Base-by-base conservation (phyloP, 2,888 invertebrate species). In the Frankliniella fusca region DNA sequence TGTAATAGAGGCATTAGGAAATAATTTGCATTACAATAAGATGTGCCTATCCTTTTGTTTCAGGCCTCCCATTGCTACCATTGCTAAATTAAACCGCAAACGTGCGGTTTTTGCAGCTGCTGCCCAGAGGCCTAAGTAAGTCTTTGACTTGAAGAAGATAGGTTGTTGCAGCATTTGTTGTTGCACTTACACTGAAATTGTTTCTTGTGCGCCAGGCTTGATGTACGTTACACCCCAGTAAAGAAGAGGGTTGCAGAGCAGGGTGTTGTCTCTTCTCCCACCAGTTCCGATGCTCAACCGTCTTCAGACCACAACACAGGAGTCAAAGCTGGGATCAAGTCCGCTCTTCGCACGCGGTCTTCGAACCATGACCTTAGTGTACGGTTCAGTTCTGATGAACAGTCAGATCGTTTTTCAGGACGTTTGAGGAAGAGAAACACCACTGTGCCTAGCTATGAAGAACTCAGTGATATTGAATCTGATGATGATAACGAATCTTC, bases 391-490 rank as follows among this genome's bases (percentile, higher is more conserved):
- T 23, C 70, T 27, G 27, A 27, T 23, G 70, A 27, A 12, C 23
- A 27, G 9, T 5, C n/a, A 2, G 70, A 23, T 27, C 27, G 23
- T 27, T 23, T 76, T 23, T 76, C 70, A 27, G 70, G 70, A 23
- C n/a, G 70, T n/a, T 27, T 76, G 70, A 76, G 70, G 27, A 27
- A 27, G 27, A 76, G 70, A 27, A 27, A 23, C 12, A 12, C 70
- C 23, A 27, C 70, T 76, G 27, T 76, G 9, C n/a, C 12, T 12
- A 76, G 70, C 27, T 76, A 76, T 76, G 70, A 76, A 76, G 70
- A 76, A 76, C 70, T 76, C 23, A 76, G 70, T 76, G 70, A 76
- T 27, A 23, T 76, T n/a, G 70, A 76, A 10, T 76, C 70, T 76
- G 70, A 76, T 27, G 70, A 76, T 76, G 70, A 76, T 12, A 76